Evolutionary conservation across 1,140 invertebrate genomes (phyloP), one percentile per base, ranked within the genome.

Genomic region (Lineus longissimus): DNA sequence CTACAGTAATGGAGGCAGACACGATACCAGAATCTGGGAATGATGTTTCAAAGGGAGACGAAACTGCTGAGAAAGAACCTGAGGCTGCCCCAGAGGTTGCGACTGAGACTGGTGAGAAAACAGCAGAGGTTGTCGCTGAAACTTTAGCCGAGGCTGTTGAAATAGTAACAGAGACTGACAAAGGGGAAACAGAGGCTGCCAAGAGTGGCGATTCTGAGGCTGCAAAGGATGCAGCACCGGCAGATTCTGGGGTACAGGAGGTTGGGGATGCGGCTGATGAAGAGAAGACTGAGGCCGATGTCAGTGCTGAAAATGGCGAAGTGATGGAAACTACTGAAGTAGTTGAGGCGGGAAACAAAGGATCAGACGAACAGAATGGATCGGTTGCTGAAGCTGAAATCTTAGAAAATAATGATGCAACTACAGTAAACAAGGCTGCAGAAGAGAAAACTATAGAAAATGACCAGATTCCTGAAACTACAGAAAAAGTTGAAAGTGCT

Each of bases 341-440:
- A 36, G 17, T 17, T 30, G 47, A 55, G 29, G 45, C 40, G n/a
- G 33, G 33, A 19, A 13, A 17, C 7, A 41, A 62, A n/a, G 31
- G 19, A 43, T 43, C 40, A 43, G 40, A 43, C 11, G 40, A 43
- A 43, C 40, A 43, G 40, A 43, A 65, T 23, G 67, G 65, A 31
- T 70, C 71, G 47, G 66, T 72, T 17, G 55, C 69, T 45, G 73
- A 73, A 61, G 68, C 63, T n/a, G 36, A 58, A 30, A 45, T 73
- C 54, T n/a, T 7, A 19, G 40, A 1, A 29, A n/a, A n/a, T 19
- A 23, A 15, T n/a, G 59, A 41, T 9, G 17, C 17, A 17, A 19
- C 30, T 15, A 22, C 2, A 51, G 51, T 59, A 54, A 13, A 22
- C 15, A 2, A n/a, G 6, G 27, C 7, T 25, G 13, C 6, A 29